Evolutionary conservation across 2,113 vertebrate species (phyloP), one percentile per base, ranked within the genome.

Genomic region (Syngnathoides biaculeatus): DNA sequence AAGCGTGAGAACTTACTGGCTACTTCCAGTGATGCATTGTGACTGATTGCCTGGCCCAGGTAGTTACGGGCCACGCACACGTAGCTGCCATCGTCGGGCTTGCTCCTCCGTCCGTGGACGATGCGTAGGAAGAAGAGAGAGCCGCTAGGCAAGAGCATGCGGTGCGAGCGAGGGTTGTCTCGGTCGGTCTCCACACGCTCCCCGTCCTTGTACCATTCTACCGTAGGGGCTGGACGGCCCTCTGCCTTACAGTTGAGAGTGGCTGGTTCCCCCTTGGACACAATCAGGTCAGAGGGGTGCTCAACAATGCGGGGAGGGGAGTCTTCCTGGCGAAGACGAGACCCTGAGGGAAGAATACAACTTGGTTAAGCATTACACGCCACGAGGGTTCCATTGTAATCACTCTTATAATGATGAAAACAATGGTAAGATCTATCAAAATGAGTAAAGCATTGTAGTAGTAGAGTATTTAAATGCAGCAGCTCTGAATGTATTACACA

Each of bases 1-100:
- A 60, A 50, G 2, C 3, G 19, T 48, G 40, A 43, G 35, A 30
- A 95, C 95, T 98, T 93, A 98, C 96, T 95, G 69, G 96, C 96
- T 80, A 98, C 96, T 90, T 98, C 96, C 92, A 98, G 92, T 2
- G 96, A 98, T 0, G 96, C 96, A 8, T 98, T 98, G 78, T 96
- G 96, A 78, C 96, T 98, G 65, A 96, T 94, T 0, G 96, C 95
- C 75, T 98, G 95, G 58, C 96, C 96, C 2, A 98, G 93, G 81
- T 98, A 98, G 90, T 98, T 98, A 81, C 96, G 91, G 4, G 96
- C 96, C 78, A 98, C 94, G 0, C 96, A 98, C 59, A 98, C 91
- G 0, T 98, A 98, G 84, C 93, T 92, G 5, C 96, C 96, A 17
- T 98, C 96, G 2, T 98, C 96, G 0, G 95, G 95, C 59, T 95